Evolutionary conservation across 2,888 invertebrate genomes (phyloP).

Genomic region (Caenorhabditis imperialis): DNA sequence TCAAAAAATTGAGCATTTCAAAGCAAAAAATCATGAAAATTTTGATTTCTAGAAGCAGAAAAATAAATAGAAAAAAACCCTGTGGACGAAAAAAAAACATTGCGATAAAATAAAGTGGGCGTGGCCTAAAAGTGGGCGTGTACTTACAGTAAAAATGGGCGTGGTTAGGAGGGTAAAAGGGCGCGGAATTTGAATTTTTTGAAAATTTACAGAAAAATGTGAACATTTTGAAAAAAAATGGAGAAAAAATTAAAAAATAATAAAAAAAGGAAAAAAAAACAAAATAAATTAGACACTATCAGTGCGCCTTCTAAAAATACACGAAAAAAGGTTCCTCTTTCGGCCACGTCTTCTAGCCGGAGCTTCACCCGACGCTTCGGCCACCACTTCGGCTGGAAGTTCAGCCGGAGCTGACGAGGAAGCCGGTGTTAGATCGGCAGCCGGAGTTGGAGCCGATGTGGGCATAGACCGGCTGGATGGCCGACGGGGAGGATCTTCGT

Average conservation of each 20-base stretch:
- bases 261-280: too few species aligned
- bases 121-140: too few species aligned
- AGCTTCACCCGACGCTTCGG: background rate
- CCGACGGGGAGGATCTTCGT: slow-evolving; percentile 7
- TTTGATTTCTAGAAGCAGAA: slow-evolving; percentile 1
- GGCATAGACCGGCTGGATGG: slow-evolving; percentile 32
- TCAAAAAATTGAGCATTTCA: slow-evolving; percentile 7
- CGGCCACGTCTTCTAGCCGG: background rate
- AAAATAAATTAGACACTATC: slow-evolving; percentile 9
- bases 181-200: too few species aligned
- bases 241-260: too few species aligned
- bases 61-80: background rate
- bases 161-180: too few species aligned
- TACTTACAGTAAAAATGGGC: too few species aligned
- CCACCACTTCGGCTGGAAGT: background rate
- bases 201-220: background rate
- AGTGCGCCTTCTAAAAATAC: slow-evolving; percentile 23
- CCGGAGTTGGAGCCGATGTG: slow-evolving; percentile 19
- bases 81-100: background rate
- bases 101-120: background rate
- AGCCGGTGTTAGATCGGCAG: slow-evolving; percentile 16
- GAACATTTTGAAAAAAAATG: slow-evolving; percentile 1
- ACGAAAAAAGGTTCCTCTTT: slow-evolving; percentile 18
- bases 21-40: background rate
- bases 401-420: background rate